These are phyloP conservation scores for Tetropium fuscum DNA, from an alignment of 2,888 invertebrate genomes.

Conservation along the genomic window DNA sequence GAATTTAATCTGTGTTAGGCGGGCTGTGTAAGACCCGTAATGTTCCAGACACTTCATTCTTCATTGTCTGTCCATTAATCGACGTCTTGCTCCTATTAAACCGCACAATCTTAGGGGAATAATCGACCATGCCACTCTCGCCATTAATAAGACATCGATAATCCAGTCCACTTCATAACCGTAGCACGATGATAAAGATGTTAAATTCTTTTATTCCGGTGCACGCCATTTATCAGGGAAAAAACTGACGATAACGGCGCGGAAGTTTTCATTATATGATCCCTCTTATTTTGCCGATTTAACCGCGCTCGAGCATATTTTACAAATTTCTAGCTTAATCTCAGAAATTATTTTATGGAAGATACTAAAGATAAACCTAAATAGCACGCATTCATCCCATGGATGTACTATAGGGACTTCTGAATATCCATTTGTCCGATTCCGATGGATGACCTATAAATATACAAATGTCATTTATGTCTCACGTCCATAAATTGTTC, in stretches of 20 bases:
- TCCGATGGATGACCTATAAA: no score
- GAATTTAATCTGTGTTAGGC: constrained; percentile 22
- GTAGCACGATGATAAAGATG: constrained; percentile 29
- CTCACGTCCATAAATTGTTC: no score
- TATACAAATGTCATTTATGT: no score
- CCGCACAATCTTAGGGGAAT: constrained; percentile 16
- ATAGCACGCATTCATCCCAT: no score
- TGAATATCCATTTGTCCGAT: no score
- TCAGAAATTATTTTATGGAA: no score
- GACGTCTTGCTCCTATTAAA: constrained; percentile 33
- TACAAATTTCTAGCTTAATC: no score
- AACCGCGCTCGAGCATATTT: no score
- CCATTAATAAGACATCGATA: constrained; percentile 26
- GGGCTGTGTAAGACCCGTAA: constrained; percentile 1
- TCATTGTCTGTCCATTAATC: constrained; percentile 36
- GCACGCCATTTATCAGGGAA: constrained; percentile 33
- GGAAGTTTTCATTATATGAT: neutral
- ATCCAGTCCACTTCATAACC: constrained; percentile 17
- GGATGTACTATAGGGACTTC: no score
- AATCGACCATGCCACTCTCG: constrained; percentile 10
- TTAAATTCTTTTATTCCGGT: constrained; percentile 36
- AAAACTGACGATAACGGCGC: constrained; percentile 18
- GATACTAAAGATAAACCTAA: no score
- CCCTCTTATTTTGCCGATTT: no score
- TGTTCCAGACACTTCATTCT: constrained; percentile 20